Conservation (phyloP, 2,797 vertebrate genomes). For the Avahi laniger region DNA sequence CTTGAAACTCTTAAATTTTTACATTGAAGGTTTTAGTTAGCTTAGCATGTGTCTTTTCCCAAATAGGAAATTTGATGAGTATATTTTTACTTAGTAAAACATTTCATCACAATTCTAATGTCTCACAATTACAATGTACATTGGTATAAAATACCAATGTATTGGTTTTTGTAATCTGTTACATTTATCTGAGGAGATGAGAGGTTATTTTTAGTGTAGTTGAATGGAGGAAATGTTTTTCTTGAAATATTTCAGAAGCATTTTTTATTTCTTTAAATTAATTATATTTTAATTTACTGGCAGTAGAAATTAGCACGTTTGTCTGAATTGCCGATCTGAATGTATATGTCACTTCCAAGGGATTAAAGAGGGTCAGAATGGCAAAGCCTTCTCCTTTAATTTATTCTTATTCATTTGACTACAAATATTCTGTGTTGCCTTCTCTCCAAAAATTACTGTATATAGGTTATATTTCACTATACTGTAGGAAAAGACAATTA, state of each 20-base stretch:
- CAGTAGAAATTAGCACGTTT: background rate
- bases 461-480: background rate
- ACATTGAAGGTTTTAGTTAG: background rate
- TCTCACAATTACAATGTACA: background rate
- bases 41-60: background rate
- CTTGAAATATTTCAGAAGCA: conserved; percentile 7
- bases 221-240: background rate
- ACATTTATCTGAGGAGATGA: background rate
- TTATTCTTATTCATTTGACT: background rate
- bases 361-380: background rate
- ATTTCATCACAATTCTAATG: background rate
- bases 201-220: background rate
- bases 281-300: background rate
- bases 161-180: background rate
- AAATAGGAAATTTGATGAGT: background rate
- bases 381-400: background rate
- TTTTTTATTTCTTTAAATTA: background rate
- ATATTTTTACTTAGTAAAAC: background rate
- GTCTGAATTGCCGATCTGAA: conserved; percentile 11
- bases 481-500: background rate
- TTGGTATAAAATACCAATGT: background rate
- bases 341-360: background rate
- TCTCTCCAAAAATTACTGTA: background rate
- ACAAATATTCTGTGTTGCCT: background rate
- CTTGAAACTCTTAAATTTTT: conserved; percentile 9